Evolutionary conservation across 2,888 invertebrate genomes (phyloP).

Genomic region (Conops quadrifasciatus): DNA sequence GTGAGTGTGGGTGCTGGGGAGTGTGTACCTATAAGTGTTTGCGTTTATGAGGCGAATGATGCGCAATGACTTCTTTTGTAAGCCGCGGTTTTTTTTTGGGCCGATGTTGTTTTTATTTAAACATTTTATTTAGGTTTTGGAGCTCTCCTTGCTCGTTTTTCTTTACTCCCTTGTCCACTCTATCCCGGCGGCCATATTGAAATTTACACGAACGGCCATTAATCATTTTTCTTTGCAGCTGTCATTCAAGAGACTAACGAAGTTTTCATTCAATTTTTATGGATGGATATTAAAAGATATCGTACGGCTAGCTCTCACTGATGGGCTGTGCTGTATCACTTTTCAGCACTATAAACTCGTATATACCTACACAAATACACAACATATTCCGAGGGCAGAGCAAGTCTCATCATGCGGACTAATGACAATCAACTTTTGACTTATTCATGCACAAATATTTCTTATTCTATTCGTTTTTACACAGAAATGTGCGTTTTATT

Average conservation of each 20-base stretch:
- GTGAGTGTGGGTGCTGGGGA: no score
- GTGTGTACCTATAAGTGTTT: no score
- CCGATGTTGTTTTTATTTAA: not conserved
- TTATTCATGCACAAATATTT: no score
- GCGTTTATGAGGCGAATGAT: not conserved
- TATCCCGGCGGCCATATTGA: constrained; percentile 27
- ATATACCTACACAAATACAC: no score
- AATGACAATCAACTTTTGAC: no score
- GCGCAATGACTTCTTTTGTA: constrained; percentile 25
- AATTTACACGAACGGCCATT: constrained; percentile 32
- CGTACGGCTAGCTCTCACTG: not conserved
- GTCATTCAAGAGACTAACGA: constrained; percentile 33
- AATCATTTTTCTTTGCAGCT: constrained; percentile 36
- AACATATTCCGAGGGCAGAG: no score
- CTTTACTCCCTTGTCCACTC: not conserved
- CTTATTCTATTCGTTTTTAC: no score
- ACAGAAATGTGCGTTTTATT: constrained; percentile 8
- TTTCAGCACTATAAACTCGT: no score
- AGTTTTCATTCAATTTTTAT: constrained; percentile 27
- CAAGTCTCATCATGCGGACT: no score
- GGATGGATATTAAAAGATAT: constrained; percentile 25
- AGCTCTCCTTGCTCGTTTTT: not conserved
- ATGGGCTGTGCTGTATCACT: no score
- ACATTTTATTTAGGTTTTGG: constrained; percentile 2
- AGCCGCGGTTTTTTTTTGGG: not conserved